phyloP scores from a whole-genome alignment of 2,888 invertebrate species.

The Mantis religiosa region DNA sequence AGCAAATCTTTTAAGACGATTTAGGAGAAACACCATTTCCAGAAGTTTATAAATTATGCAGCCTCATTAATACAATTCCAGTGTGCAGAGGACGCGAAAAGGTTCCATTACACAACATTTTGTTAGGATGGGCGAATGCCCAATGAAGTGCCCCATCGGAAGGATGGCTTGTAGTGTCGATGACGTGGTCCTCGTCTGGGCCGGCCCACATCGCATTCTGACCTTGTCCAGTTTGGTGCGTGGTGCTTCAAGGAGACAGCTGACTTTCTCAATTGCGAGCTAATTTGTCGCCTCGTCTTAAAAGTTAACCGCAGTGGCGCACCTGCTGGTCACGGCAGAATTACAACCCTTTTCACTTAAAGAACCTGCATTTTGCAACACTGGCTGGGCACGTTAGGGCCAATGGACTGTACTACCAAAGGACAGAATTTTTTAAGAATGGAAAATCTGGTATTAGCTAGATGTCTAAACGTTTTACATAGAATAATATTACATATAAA shows the following conservation, averaged over 20 bases:
- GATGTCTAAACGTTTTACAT: too few species aligned
- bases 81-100: too few species aligned
- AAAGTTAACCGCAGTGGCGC: background rate
- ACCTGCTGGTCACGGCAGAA: background rate
- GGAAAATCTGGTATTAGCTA: too few species aligned
- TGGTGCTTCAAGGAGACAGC: background rate
- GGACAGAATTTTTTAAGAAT: too few species aligned
- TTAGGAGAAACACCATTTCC: too few species aligned
- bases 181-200: background rate
- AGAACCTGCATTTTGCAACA: background rate
- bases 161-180: background rate
- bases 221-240: background rate
- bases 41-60: too few species aligned
- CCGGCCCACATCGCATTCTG: background rate
- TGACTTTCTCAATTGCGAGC: background rate
- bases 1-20: too few species aligned
- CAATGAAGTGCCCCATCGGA: background rate
- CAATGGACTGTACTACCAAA: background rate
- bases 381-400: too few species aligned
- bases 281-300: background rate
- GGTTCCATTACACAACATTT: too few species aligned
- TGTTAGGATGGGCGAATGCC: background rate
- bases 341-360: background rate
- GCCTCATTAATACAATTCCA: too few species aligned
- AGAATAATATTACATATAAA: too few species aligned